phyloP scores from a whole-genome alignment of 2,888 invertebrate genomes.

The Syritta pipiens region DNA sequence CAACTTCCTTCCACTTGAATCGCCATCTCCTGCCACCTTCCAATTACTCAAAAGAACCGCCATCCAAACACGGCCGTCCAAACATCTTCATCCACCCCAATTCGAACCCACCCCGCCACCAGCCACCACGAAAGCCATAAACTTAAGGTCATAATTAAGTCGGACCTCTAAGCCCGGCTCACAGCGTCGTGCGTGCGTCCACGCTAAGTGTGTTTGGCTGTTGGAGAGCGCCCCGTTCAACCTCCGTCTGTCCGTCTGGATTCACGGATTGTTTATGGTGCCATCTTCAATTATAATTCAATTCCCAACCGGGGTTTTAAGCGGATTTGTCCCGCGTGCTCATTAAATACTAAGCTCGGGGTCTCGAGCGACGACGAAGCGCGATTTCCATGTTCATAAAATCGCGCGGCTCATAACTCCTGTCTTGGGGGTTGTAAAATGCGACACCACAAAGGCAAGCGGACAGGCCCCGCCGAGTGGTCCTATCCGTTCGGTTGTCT shows the following conservation, averaged over 20 bases:
- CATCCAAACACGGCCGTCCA: not conserved
- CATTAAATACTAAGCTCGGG: conserved; percentile 44
- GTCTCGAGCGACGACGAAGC: conserved; percentile 30
- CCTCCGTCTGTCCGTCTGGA: no score
- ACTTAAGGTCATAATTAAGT: conserved; percentile 65
- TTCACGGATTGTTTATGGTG: conserved; percentile 64
- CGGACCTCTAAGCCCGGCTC: conserved; percentile 17
- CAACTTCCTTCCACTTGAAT: no score
- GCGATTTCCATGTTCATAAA: conserved; percentile 66
- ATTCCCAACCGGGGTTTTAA: conserved; percentile 54
- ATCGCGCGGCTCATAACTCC: conserved; percentile 62
- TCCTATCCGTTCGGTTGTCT: conserved; percentile 21
- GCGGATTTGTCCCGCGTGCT: conserved; percentile 62
- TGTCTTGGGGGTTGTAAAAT: conserved; percentile 64
- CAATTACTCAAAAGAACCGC: conserved; percentile 51
- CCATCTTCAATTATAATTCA: conserved; percentile 68
- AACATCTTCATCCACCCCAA: conserved; percentile 54
- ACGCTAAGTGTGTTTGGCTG: conserved; percentile 65
- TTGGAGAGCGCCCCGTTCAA: conserved; percentile 63
- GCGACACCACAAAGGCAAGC: conserved; percentile 61
- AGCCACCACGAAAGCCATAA: conserved; percentile 63
- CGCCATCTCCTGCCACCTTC: conserved; percentile 51
- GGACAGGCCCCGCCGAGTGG: conserved; percentile 40
- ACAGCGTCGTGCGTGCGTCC: conserved; percentile 53
- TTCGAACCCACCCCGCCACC: conserved; percentile 9